phyloP scores from a whole-genome alignment of 2,113 vertebrate genomes.

The Entosphenus tridentatus region DNA sequence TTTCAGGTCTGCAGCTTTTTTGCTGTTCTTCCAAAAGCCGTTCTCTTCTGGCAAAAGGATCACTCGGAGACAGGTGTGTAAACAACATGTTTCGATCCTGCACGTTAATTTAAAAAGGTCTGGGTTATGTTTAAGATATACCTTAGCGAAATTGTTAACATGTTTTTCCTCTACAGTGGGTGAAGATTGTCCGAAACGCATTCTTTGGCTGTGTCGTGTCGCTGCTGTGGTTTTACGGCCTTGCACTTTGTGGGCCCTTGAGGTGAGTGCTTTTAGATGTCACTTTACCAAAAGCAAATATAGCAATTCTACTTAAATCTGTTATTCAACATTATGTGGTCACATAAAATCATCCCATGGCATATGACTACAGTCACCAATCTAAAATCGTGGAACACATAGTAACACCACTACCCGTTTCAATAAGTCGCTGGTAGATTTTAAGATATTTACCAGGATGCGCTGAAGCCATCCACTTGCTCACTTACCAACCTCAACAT shows the following conservation, averaged over 20 bases:
- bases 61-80: conserved; percentile 56
- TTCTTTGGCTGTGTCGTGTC: conserved; percentile 70
- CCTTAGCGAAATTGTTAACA: not conserved
- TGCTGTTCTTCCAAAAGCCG: conserved; percentile 92
- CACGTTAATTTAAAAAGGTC: conserved; percentile 1
- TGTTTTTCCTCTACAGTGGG: conserved; percentile 45
- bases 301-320: conserved; percentile 4
- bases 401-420: too few species aligned
- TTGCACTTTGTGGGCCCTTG: conserved; percentile 84
- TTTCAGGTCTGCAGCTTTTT: conserved; percentile 52
- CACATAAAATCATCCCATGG: too few species aligned
- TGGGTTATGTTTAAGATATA: not conserved
- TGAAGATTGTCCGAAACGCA: conserved; percentile 77
- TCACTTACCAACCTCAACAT: too few species aligned
- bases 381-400: too few species aligned
- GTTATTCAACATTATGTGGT: conserved; percentile 8
- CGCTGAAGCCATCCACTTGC: too few species aligned
- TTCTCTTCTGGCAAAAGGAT: conserved; percentile 78
- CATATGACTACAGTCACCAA: too few species aligned
- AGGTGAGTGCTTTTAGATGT: conserved; percentile 35
- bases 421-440: conserved; percentile 6
- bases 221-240: conserved; percentile 82
- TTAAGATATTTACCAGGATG: not conserved
- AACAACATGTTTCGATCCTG: not conserved
- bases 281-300: not conserved